Percentiles rank a stretch among this genome's conserved stretches.
Evolutionary conservation across 2,113 vertebrate genomes (phyloP).

Genomic region (Caranx melampygus): DNA sequence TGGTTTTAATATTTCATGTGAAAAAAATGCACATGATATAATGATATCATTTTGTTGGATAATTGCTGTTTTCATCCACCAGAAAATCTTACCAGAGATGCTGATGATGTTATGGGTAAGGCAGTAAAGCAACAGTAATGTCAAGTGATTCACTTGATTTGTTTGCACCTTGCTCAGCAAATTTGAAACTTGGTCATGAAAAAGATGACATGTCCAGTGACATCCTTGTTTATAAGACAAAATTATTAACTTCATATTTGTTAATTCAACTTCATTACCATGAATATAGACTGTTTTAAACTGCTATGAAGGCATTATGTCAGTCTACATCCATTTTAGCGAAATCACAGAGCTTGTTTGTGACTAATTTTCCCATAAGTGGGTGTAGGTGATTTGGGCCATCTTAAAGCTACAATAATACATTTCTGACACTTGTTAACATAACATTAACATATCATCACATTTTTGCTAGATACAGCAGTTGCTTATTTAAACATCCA

Average conservation of each 20-base stretch:
- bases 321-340: not conserved
- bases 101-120: not conserved
- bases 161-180: not conserved
- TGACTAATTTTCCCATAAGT: not conserved
- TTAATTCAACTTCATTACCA: too few relatives aligned
- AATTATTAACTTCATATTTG: not conserved
- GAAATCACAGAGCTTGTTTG: not conserved
- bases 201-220: not conserved
- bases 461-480: not conserved
- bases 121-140: not conserved
- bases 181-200: not conserved
- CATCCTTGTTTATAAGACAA: not conserved
- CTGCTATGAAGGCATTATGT: too few relatives aligned
- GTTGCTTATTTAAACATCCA: not conserved
- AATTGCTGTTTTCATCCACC: slow-evolving; percentile 6
- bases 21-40: not conserved
- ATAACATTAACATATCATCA: not conserved
- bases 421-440: not conserved
- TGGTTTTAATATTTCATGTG: not conserved
- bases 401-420: not conserved
- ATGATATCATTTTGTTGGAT: not conserved
- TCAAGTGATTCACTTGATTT: not conserved
- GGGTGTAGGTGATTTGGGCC: not conserved
- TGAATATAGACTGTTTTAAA: not conserved
- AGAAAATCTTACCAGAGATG: not conserved